A percentile compares a stretch with the other conserved stretches of the same genome.
Conservation (phyloP, 2,888 invertebrate species). For the Microchrysa polita region DNA sequence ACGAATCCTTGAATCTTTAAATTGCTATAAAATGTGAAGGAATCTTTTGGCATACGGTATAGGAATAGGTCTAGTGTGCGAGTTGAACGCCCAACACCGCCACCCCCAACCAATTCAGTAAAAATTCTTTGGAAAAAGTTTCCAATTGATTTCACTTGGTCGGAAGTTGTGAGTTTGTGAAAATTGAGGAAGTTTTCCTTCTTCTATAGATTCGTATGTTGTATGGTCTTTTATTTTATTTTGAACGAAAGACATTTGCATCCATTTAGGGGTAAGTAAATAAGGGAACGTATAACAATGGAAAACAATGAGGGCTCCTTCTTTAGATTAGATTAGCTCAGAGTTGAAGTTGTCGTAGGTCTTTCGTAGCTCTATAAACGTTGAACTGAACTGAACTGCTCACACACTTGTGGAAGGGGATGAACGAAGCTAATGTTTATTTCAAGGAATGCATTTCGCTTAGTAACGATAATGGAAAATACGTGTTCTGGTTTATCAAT, state of each 20-base stretch:
- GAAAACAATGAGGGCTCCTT: slow-evolving; percentile 21
- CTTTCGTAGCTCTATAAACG: background rate
- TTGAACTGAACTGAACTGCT: too few species aligned
- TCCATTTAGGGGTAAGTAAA: slow-evolving; percentile 1
- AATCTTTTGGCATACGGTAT: background rate
- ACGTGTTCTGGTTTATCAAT: too few species aligned
- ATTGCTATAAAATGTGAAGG: background rate
- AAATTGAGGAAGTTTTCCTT: background rate
- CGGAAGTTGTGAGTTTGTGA: slow-evolving; percentile 7
- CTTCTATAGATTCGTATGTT: too few species aligned
- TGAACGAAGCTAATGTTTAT: too few species aligned
- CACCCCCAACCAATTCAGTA: background rate
- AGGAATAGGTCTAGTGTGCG: background rate
- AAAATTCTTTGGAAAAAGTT: slow-evolving; percentile 18
- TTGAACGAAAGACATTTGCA: background rate
- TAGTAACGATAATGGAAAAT: too few species aligned
- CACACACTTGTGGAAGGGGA: too few species aligned
- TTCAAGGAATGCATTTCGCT: too few species aligned
- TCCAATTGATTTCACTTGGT: slow-evolving; percentile 4
- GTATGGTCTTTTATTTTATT: too few species aligned
- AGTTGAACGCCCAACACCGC: background rate
- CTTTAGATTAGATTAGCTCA: slow-evolving; percentile 22
- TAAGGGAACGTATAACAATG: slow-evolving; percentile 4
- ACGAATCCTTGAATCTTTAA: too few species aligned
- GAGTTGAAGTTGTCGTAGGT: background rate